Conservation (phyloP, 2,888 invertebrate species). For the Tetropium fuscum region DNA sequence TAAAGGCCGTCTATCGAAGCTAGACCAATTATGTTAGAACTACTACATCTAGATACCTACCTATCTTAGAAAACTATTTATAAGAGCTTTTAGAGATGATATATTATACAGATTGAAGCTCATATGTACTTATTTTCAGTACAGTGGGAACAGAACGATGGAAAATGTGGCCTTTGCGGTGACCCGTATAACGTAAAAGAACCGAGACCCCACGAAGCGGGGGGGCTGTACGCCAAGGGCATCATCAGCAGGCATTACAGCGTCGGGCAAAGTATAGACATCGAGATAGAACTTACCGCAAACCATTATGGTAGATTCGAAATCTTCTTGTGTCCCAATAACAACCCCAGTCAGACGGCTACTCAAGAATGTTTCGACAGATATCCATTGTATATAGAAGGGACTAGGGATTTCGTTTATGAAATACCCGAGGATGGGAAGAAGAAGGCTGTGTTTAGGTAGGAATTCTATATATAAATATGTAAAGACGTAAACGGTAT, state of each 20-base stretch:
- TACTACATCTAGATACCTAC: too few relatives aligned
- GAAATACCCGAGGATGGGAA: slow-evolving; percentile 60
- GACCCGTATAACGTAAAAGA: slow-evolving; percentile 79
- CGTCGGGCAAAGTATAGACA: slow-evolving; percentile 87
- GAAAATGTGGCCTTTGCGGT: slow-evolving; percentile 91
- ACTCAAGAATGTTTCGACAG: slow-evolving; percentile 88
- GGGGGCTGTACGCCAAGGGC: slow-evolving; percentile 88
- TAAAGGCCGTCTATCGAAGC: too few relatives aligned
- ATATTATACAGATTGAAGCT: neutral
- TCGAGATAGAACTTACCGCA: slow-evolving; percentile 89
- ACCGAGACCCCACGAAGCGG: slow-evolving; percentile 91
- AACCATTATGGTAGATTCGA: slow-evolving; percentile 92
- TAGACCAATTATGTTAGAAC: too few relatives aligned
- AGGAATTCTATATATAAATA: too few relatives aligned
- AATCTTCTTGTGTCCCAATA: slow-evolving; percentile 87
- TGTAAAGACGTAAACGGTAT: too few relatives aligned
- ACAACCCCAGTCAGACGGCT: slow-evolving; percentile 81
- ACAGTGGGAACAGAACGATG: slow-evolving; percentile 88
- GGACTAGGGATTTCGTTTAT: slow-evolving; percentile 73
- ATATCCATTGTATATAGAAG: slow-evolving; percentile 80
- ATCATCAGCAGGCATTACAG: slow-evolving; percentile 86
- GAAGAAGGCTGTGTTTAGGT: slow-evolving; percentile 68
- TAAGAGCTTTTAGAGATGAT: too few relatives aligned
- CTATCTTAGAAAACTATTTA: too few relatives aligned
- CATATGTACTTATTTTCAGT: slow-evolving; percentile 67